Base-by-base conservation (phyloP, 1,140 invertebrate genomes). In the Drosophila ambigua region DNA sequence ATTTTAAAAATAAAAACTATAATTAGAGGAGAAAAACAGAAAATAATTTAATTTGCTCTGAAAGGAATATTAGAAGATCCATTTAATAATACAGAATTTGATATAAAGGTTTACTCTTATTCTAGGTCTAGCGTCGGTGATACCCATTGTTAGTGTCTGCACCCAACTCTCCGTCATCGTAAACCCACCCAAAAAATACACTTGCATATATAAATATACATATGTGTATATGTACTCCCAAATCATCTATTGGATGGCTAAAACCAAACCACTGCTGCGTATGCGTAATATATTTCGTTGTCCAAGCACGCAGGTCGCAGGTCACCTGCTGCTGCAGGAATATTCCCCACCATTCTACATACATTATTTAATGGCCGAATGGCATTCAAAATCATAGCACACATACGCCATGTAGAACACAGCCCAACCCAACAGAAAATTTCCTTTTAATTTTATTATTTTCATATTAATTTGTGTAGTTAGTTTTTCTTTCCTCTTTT, bases 381-480 rank as follows among this genome's bases (percentile, higher is more conserved):
- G 83, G 74, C 77, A 65, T 69, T 79, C 58, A 55, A 83, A 83
- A 83, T 84, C 80, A 72, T 54, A 39, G 44, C 63, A 51, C 64
- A 77, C 79, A 84, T 85, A 85, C 81, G 82, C 65, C 74, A 24
- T 61, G 82, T 81, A 16, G 45, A 46, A 63, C 78, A 45, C 26
- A 4, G 71, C 74, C 82, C 79, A 72, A 23, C 62, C 59, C 46
- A 77, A 73, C 26, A 16, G 13, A 55, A 68, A 65, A 43, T 58
- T 58, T 23, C 45, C 83, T 79, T 78, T 87, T 79, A 72, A 76
- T 82, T 87, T 87, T 87, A 87, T 87, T 82, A 87, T 88, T 88
- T 87, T 79, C 75, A 63, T 75, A 82, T 87, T 82, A 87, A 72
- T 82, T 79, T 62, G 41, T 46, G 51, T 68, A 50, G 54, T 58